Conservation (phyloP, 1,140 invertebrate species). For the Hestina assimilis region DNA sequence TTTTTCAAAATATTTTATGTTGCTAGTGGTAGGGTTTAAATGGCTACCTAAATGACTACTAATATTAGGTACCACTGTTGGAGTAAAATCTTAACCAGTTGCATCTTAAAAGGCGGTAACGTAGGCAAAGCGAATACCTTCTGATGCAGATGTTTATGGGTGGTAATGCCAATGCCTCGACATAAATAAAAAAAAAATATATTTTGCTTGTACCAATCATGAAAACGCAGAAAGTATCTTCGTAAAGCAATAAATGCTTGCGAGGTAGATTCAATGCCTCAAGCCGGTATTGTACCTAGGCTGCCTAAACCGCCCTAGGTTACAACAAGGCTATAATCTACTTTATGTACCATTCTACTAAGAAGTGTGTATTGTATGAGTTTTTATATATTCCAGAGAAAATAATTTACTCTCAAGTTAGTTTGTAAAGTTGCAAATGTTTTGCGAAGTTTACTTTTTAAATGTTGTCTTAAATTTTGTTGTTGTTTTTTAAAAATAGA, state of each 20-base stretch:
- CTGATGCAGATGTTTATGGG: no score
- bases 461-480: no score
- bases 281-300: slow-evolving; percentile 31
- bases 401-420: not conserved
- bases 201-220: slow-evolving; percentile 30
- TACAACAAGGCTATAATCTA: slow-evolving; percentile 26
- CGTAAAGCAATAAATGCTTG: slow-evolving; percentile 50
- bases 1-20: no score
- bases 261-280: slow-evolving; percentile 40
- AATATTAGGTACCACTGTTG: no score
- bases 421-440: not conserved
- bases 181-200: not conserved
- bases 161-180: not conserved
- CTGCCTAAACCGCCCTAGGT: slow-evolving; percentile 30
- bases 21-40: no score
- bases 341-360: slow-evolving; percentile 29
- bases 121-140: no score
- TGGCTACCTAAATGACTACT: no score
- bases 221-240: slow-evolving; percentile 33
- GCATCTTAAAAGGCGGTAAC: no score
- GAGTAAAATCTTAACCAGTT: no score
- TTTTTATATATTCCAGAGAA: no score
- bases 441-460: no score
- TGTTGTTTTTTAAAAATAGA: no score
- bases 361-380: slow-evolving; percentile 24